Evolutionary conservation across 2,113 vertebrate genomes (phyloP).

Genomic region (Phyllostomus discolor): DNA sequence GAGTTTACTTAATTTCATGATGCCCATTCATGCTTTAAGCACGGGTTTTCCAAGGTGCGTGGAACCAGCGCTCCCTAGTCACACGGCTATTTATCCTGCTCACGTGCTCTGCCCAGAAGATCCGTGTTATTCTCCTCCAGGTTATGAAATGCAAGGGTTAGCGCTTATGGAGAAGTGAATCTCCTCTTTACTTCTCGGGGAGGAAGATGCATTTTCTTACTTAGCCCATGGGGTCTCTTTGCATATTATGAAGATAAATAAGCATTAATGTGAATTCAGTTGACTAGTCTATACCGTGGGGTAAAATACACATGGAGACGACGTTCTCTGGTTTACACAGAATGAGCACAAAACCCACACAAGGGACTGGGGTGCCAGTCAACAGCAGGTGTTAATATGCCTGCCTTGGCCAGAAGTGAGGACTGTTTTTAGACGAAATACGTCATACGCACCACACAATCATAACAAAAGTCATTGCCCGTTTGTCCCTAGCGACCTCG

Average conservation of each 20-base stretch:
- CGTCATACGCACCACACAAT: not conserved
- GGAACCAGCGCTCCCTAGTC: not conserved
- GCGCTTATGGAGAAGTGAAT: not conserved
- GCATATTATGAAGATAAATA: constrained; percentile 18
- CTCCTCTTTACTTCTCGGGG: not conserved
- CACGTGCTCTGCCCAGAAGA: not conserved
- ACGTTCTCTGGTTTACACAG: not conserved
- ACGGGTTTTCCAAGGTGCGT: not conserved
- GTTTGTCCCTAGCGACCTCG: not conserved
- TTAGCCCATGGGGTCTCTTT: not conserved
- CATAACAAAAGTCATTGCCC: not conserved
- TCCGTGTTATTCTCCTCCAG: not conserved
- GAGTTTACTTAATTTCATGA: not conserved
- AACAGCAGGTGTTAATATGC: not conserved
- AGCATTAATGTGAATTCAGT: constrained; percentile 12
- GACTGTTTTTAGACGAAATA: not conserved
- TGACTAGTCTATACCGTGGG: not conserved
- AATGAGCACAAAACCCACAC: constrained; percentile 19
- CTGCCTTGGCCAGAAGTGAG: not conserved
- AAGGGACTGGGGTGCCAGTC: not conserved
- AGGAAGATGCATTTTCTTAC: not conserved
- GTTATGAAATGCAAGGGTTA: not conserved
- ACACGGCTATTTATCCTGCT: not conserved
- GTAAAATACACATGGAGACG: not conserved
- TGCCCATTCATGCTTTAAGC: not conserved